These are phyloP conservation scores for Callipepla californica DNA, from an alignment of 2,113 vertebrate species.

Conservation along the genomic window DNA sequence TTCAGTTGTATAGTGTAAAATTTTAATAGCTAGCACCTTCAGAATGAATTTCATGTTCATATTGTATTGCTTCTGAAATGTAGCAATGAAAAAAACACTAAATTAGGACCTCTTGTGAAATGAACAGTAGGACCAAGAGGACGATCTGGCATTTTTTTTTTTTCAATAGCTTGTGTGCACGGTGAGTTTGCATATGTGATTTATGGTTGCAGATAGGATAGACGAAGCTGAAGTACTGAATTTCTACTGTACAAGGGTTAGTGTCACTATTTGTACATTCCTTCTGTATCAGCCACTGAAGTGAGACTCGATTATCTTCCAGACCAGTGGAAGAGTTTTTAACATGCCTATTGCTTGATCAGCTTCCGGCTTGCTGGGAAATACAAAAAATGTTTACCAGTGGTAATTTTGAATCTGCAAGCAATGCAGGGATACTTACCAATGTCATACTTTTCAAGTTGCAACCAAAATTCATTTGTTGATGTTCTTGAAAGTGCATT, in stretches of 20 bases:
- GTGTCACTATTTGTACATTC: not conserved
- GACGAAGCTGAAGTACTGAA: not conserved
- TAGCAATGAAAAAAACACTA: not conserved
- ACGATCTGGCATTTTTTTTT: not conserved
- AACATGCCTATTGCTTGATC: not conserved
- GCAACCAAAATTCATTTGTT: not conserved
- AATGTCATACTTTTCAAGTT: not conserved
- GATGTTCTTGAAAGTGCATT: slow-evolving; percentile 2
- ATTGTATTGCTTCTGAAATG: not conserved
- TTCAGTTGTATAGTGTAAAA: not conserved
- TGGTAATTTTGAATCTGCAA: not conserved
- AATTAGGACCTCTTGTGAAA: not conserved
- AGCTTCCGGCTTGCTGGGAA: not conserved
- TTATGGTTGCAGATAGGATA: not conserved
- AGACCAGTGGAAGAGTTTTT: not conserved
- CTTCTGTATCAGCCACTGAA: not conserved
- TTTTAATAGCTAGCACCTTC: not conserved
- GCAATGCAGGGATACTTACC: not conserved
- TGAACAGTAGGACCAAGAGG: not conserved
- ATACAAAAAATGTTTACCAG: not conserved
- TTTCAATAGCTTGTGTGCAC: not conserved
- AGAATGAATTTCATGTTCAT: not conserved
- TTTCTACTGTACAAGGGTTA: not conserved
- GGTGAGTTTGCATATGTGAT: not conserved
- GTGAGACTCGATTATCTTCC: not conserved